Percentiles rank a stretch among this genome's conserved stretches.
These are phyloP conservation scores for Syritta pipiens DNA, from an alignment of 2,888 invertebrate genomes.

Conservation along the genomic window DNA sequence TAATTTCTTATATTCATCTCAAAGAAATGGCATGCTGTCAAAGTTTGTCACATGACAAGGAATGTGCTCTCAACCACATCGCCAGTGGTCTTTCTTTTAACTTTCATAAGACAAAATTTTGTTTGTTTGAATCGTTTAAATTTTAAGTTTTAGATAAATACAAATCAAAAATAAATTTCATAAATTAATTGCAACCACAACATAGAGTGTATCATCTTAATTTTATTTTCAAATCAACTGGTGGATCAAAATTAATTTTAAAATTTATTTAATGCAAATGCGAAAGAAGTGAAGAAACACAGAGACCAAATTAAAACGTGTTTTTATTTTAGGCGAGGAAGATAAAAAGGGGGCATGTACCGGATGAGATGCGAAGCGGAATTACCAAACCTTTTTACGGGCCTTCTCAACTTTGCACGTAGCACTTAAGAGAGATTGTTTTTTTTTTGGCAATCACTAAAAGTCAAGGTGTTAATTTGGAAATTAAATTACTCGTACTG, in stretches of 20 bases:
- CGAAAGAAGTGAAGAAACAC: background rate
- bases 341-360: background rate
- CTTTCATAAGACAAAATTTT: too few species aligned
- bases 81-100: too few species aligned
- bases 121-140: background rate
- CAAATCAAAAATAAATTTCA: background rate
- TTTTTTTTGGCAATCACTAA: background rate
- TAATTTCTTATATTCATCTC: too few species aligned
- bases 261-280: background rate
- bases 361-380: too few species aligned
- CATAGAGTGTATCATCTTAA: constrained; percentile 1
- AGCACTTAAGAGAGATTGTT: background rate
- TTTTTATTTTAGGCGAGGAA: too few species aligned
- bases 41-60: too few species aligned
- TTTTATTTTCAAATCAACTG: constrained; percentile 4
- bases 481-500: too few species aligned
- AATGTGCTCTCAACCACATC: too few species aligned
- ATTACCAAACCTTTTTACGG: background rate
- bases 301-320: background rate
- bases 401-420: background rate
- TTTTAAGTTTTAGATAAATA: background rate
- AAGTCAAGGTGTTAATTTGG: constrained; percentile 21
- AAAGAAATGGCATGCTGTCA: too few species aligned
- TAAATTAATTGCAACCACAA: constrained; percentile 14
- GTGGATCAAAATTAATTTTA: background rate